Base-by-base conservation (phyloP, 2,113 vertebrate genomes). In the Xiphophorus maculatus region DNA sequence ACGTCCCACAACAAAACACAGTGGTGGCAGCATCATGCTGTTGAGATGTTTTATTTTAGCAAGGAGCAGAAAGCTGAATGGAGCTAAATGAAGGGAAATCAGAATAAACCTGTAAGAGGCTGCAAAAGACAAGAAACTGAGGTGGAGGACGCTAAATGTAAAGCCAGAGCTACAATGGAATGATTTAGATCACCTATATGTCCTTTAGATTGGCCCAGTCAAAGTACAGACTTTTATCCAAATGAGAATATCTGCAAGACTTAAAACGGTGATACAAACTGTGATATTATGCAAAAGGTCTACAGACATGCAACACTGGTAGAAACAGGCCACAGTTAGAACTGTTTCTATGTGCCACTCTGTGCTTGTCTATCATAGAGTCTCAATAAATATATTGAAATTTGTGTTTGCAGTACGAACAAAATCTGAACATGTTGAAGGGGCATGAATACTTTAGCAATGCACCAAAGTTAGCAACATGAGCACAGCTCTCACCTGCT, bases 401-500 rank as follows among this genome's bases (percentile, higher is more conserved):
- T 48, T 17, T 58, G 22, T 3, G 51, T 58, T 58, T n/a, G 25
- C 25, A n/a, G 25, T 58, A 3, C 22, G 3, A n/a, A 58, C 44
- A 58, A 58, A 58, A n/a, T n/a, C 22, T 8, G 25, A 58, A 58
- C 44, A 48, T 48, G 17, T 48, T 48, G 17, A 19, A 48, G 44
- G 44, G 44, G 17, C 17, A 19, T 7, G 44, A 22, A 48, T 48
- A 19, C 44, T 48, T 48, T 6, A 19, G 44, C 44, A 48, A 19
- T 19, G 44, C 44, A 42, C 13, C 15, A 42, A 14, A 42, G 40
- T 42, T 42, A 15, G 40, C 14, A 13, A 1, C 4, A 13, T 25
- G 11, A 63, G 40, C 63, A 42, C 35, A 60, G 54, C 29, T 35
- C 86, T 88, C 93, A 99, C 98, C 97, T 97, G 93, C 94, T 89